A percentile compares a stretch with the other conserved stretches of the same genome.
Evolutionary conservation across 2,113 vertebrate genomes (phyloP).

Genomic region (Baryphthengus martii): DNA sequence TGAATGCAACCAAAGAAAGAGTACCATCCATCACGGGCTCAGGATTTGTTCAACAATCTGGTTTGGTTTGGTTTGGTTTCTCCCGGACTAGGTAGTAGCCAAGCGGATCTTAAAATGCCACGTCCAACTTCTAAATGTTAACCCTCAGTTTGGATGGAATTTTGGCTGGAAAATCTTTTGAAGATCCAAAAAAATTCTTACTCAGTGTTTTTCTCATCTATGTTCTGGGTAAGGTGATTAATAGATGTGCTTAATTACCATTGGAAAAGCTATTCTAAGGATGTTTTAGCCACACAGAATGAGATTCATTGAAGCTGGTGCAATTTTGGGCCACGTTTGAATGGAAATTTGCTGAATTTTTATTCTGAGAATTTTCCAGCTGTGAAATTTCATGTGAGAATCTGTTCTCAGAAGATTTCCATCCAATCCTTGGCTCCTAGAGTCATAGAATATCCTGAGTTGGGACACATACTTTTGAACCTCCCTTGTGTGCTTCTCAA

Average conservation of each 20-base stretch:
- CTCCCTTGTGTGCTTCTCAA: fast-evolving
- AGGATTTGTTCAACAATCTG: neutral
- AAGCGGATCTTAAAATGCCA: neutral
- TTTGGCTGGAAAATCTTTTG: constrained; percentile 7
- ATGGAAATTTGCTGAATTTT: neutral
- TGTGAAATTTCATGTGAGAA: neutral
- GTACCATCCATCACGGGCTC: constrained; percentile 29
- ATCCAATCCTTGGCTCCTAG: neutral
- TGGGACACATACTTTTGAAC: too few species aligned
- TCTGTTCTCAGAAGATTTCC: neutral
- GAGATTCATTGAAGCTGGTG: neutral
- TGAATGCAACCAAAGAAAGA: constrained; percentile 39
- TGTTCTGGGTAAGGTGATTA: neutral
- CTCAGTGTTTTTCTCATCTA: neutral
- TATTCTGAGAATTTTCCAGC: neutral
- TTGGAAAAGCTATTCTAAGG: neutral
- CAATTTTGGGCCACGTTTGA: neutral
- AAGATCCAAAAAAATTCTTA: neutral
- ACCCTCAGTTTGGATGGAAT: neutral
- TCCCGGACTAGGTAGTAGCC: neutral
- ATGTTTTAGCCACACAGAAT: neutral
- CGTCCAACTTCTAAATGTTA: neutral
- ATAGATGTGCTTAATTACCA: neutral
- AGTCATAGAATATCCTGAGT: neutral
- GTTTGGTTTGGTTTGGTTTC: neutral